Base-by-base conservation (phyloP, 2,888 invertebrate species). In the Ectemnius lituratus region DNA sequence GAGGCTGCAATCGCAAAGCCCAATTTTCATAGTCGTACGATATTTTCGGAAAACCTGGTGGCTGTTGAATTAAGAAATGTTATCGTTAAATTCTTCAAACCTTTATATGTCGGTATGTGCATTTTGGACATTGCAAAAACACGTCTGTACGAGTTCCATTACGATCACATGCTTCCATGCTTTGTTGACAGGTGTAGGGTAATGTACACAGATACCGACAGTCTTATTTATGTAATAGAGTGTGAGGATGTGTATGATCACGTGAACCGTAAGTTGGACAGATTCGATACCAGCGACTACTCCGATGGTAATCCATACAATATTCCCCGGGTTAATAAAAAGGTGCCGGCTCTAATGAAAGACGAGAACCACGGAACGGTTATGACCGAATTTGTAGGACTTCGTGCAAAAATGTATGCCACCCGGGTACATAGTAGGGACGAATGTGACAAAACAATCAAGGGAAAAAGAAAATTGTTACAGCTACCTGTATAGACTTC, bases 141-240 rank as follows among this genome's bases (percentile, higher is more conserved):
- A 4, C 67, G 82, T 20, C 85, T 91, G 82, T 90, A 89, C 69
- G 76, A 80, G 8, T 88, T 87, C 70, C 85, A 85, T 74, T 85
- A 84, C 64, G 72, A 84, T 58, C 82, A 76, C 62, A 78, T 88
- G 71, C 18, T 28, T 5, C 47, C 45, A 6, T 52, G 64, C 18
- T 84, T 81, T 61, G 52, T 56, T n/a, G 56, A 73, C 5, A 60
- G 66, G 52, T 61, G 62, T 64, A 83, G 74, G 67, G 18, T 85
- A 6, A 67, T 81, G 23, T 84, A 85, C 56, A 81, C 75, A 4
- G 84, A 84, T 57, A 80, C 80, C 4, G 73, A 74, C 63, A 78
- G 73, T 67, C 49, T 80, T 4, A 74, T 79, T 13, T 77, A 73
- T 64, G 27, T 71, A 45, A 67, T 84, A 61, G 23, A 23, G 14